Evolutionary conservation across 1,140 invertebrate genomes (phyloP), one percentile per base, ranked within the genome.

Genomic region (Globodera rostochiensis): DNA sequence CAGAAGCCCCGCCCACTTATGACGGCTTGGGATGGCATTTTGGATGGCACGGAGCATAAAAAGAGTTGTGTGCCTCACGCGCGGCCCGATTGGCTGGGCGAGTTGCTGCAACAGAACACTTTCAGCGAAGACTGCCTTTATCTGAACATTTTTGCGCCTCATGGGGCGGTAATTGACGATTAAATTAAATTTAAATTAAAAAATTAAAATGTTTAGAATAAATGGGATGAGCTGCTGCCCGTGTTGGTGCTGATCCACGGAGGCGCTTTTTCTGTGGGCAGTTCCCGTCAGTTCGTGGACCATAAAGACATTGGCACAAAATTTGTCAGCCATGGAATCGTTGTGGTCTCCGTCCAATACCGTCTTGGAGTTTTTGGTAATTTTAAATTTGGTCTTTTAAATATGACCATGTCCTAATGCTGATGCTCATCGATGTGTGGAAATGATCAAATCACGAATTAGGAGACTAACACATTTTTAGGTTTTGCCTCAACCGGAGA

Each of bases 91-190:
- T 82, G 49, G 69, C 53, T 60, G 6, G 45, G 36, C 67, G 25
- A 50, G 25, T 82, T 83, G 46, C 19, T 76, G 74, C 13, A 11
- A 0, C 47, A 80, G 45, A n/a, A 79, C 21, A 60, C 21, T 21
- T 78, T 73, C 91, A 95, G 93, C 84, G 96, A 98, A 91, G 96
- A 98, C 91, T 98, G 96, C 90, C 93, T 98, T 49, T 97, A 96
- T 90, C 92, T 98, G 83, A 98, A 98, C 90, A 94, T 98, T 89
- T 97, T 96, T 91, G 94, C 95, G 7, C 96, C 96, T 21, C 73
- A 60, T 13, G 45, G 49, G 19, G 76, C 71, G 19, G 73, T 74
- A 74, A 57, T 74, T 19, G 6, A 73, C 13, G 0, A 73, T 36
- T 47, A 4, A 19, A 21, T n/a, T 73, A 73, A n/a, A 19, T 76